Conservation (phyloP, 2,888 invertebrate species). For the Cheilosia vernalis region DNA sequence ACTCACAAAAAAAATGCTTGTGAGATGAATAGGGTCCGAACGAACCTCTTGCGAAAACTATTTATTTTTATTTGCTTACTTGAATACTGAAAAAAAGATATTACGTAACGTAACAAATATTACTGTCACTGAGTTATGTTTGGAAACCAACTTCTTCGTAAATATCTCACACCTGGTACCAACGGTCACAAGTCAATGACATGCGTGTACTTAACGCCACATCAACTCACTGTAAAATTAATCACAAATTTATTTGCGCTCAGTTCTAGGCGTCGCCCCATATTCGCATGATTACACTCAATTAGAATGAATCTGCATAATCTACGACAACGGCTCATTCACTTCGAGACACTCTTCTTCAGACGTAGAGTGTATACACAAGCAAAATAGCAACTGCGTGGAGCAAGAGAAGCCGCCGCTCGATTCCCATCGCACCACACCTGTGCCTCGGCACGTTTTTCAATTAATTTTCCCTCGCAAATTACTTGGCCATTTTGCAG, state of each 20-base stretch:
- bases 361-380: not conserved
- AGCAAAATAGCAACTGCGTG: not conserved
- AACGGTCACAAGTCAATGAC: no score
- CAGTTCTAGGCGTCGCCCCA: conserved; percentile 12
- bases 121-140: no score
- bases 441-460: conserved; percentile 58
- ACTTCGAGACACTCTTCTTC: conserved; percentile 40
- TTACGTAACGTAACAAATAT: no score
- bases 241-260: conserved; percentile 34
- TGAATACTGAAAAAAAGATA: no score
- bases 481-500: not conserved
- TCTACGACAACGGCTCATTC: conserved; percentile 29
- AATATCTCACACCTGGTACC: no score
- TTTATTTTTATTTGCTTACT: no score
- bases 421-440: conserved; percentile 56
- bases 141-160: no score
- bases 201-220: conserved; percentile 1
- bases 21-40: no score
- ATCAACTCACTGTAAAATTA: conserved; percentile 1
- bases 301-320: conserved; percentile 62
- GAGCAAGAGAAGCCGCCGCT: not conserved
- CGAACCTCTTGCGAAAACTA: no score
- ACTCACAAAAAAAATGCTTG: no score
- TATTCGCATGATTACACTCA: conserved; percentile 54
- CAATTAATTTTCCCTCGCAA: conserved; percentile 46